Evolutionary conservation across 2,888 invertebrate genomes (phyloP).

Genomic region (Ophioninae sp.): DNA sequence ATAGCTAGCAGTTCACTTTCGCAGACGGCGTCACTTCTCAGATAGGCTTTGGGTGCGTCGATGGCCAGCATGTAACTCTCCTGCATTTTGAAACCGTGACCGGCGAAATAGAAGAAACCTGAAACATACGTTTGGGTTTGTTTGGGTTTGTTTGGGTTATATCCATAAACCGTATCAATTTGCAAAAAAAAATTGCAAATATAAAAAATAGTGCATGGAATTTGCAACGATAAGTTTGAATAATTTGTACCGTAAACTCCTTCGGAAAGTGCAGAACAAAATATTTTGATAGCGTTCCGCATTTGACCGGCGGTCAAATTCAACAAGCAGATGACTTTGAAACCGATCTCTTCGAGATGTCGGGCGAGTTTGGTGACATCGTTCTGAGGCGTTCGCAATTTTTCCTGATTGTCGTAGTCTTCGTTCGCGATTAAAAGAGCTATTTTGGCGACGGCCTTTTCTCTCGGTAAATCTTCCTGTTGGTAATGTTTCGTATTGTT

Average conservation of each 20-base stretch:
- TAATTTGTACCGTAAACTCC: conserved; percentile 75
- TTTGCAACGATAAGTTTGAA: background rate
- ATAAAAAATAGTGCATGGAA: no score
- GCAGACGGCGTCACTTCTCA: conserved; percentile 73
- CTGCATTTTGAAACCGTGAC: conserved; percentile 78
- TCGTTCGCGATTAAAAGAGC: conserved; percentile 77
- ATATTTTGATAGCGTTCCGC: conserved; percentile 74
- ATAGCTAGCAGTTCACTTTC: conserved; percentile 75
- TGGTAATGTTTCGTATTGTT: background rate
- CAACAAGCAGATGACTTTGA: conserved; percentile 74
- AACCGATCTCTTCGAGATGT: conserved; percentile 73
- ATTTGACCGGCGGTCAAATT: conserved; percentile 76
- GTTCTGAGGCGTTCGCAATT: conserved; percentile 72
- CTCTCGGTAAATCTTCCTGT: conserved; percentile 70
- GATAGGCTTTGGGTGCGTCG: conserved; percentile 73
- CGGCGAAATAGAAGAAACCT: conserved; percentile 79
- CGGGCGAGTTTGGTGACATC: conserved; percentile 74
- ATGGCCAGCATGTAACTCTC: conserved; percentile 77
- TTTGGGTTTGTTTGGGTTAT: background rate
- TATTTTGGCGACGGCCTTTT: conserved; percentile 74
- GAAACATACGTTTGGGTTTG: background rate
- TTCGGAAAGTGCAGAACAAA: conserved; percentile 70
- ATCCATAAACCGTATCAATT: no score
- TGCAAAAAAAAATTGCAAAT: background rate
- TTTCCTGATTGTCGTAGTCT: conserved; percentile 70